phyloP scores from a whole-genome alignment of 2,888 invertebrate species.

The Tromatobia lineatoria region DNA sequence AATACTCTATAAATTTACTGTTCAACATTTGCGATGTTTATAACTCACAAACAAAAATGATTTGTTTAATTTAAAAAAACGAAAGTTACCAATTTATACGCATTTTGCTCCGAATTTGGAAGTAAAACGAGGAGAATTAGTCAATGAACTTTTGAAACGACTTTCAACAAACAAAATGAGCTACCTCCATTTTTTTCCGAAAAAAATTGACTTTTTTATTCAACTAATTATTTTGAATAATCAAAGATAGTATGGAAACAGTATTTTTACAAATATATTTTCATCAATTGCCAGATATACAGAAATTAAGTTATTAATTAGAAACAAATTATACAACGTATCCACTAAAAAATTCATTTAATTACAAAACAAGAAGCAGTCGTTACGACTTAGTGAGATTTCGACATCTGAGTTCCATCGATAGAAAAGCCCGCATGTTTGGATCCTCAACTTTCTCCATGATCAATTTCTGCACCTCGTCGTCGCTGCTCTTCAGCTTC shows the following conservation, averaged over 20 bases:
- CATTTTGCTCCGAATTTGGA: no score
- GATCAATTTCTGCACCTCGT: slow-evolving; percentile 90
- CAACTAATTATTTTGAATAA: not conserved
- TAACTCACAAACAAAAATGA: no score
- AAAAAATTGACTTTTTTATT: not conserved
- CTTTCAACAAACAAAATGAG: not conserved
- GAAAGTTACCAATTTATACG: no score
- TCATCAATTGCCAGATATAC: not conserved
- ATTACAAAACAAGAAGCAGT: slow-evolving; percentile 2
- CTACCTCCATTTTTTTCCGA: no score
- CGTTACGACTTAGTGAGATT: slow-evolving; percentile 76
- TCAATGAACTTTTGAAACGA: not conserved
- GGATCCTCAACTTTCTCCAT: slow-evolving; percentile 92
- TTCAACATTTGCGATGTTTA: no score
- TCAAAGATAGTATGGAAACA: not conserved
- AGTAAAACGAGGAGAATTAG: no score
- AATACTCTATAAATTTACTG: no score
- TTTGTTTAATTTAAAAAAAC: no score
- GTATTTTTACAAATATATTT: slow-evolving; percentile 16
- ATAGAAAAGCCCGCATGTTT: slow-evolving; percentile 93
- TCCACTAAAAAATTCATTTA: not conserved
- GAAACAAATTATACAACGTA: not conserved
- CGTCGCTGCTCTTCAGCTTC: slow-evolving; percentile 89
- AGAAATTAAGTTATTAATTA: not conserved
- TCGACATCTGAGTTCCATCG: slow-evolving; percentile 89